Base-by-base conservation (phyloP, 2,797 vertebrate genomes). In the Phoeniculus purpureus region DNA sequence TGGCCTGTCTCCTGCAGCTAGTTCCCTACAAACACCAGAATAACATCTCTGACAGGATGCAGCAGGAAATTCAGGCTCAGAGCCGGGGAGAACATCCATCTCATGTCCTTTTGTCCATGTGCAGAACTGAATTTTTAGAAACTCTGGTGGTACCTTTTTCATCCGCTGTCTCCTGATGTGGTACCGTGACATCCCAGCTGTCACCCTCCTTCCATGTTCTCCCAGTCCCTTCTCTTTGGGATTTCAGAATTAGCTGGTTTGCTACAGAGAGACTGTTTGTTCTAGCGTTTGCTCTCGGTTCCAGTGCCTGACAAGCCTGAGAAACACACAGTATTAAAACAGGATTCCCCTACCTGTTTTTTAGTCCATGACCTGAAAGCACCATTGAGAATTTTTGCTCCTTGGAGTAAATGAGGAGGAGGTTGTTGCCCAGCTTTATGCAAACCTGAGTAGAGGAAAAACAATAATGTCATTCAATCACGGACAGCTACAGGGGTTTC, bases 291-390 rank as follows among this genome's bases (percentile, higher is more conserved):
- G 6, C 7, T 60, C 23, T 54, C 43, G 66, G n/a, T 34, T 85
- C 31, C 60, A 72, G 37, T 51, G 59, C 25, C 50, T 50, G 31
- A 29, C 54, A 93, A 92, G 71, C 21, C n/a, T 16, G 37, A 27
- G 52, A 64, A 73, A 72, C 17, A 54, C 7, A 17, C 2, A 62
- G 9, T 8, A 67, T 37, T 29, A 79, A 71, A 48, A 12, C 61
- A 70, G 50, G 31, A 55, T 72, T 64, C 70, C 82, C 89, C 95
- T 96, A 99, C 99, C 98, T 99, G 98, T 96, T 99, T 99, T 96
- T 99, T 99, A 64, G 99, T 99, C 99, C 99, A 99, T 7, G 99
- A 98, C 97, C 99, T 98, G 97, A 99, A 99, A 95, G 99, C 98
- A 97, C 99, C 99, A 32, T 99, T 99, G 95, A 99, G 98, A 96